Evolutionary conservation across 2,888 invertebrate species (phyloP), one percentile per base, ranked within the genome.

Genomic region (Acanthosepion esculentum): DNA sequence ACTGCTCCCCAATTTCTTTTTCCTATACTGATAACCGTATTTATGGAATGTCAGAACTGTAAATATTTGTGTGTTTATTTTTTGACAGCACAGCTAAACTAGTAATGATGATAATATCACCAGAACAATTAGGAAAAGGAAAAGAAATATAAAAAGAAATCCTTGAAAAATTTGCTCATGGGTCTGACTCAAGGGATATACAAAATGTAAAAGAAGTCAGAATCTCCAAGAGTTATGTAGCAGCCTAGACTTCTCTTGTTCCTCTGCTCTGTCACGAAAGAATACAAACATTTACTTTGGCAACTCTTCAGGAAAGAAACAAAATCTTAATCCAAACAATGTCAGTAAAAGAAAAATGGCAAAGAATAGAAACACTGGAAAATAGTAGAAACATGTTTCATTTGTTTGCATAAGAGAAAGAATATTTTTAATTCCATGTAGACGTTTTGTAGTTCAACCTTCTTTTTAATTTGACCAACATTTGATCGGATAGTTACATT

Each of bases 241-340:
- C 10, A 15, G 33, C 15, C 33, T 18, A 33, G 7, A 78, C 33
- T 78, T 78, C 78, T 78, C n/a, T 33, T 78, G 78, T 78, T 78
- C 7, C 33, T 78, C 33, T n/a, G 78, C 33, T 33, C n/a, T 15
- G 15, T n/a, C 78, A 78, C 33, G n/a, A 78, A 78, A n/a, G 78
- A n/a, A 78, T 78, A 78, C 78, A 78, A 78, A 78, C 78, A 78
- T 78, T 78, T 78, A 78, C 78, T 78, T 78, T 78, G 78, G 78
- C 78, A 78, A 78, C n/a, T 78, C n/a, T 78, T n/a, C 78, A 18
- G 15, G 78, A 18, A 78, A 78, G 78, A 78, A 78, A 78, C 78
- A 78, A 78, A 78, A 78, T 33, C 78, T 78, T 33, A n/a, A 78
- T 78, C 78, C n/a, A 78, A 78, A 78, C 78, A 78, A 78, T 78